Base-by-base conservation (phyloP, 2,113 vertebrate genomes). In the Geococcyx californianus region DNA sequence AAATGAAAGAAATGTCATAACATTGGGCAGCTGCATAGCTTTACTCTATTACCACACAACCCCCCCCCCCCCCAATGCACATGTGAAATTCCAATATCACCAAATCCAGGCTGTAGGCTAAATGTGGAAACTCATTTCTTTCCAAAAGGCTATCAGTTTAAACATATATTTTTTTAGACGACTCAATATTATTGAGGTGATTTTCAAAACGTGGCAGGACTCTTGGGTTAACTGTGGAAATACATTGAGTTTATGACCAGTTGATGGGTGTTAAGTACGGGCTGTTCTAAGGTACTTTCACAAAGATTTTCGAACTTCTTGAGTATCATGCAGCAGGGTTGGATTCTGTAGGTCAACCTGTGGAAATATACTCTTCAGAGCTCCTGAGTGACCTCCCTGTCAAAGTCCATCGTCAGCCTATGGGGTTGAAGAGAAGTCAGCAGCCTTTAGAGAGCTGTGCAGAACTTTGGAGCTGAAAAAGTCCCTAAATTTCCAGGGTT, bases 211-310 rank as follows among this genome's bases (percentile, higher is more conserved):
- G 18, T 19, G 13, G 66, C 13, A 78, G 31, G 9, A 55, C 25
- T 69, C 34, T 33, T 34, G 9, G 3, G 4, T 38, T 62, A 58
- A 34, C 20, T 68, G 52, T 24, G 34, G 21, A 38, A 29, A 42
- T 36, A 18, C 6, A 21, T 23, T 0, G 0, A 4, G 5, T 77
- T 85, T n/a, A 42, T 55, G 51, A n/a, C 4, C 1, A 1, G 4
- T n/a, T 51, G 33, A 24, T 60, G 14, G 5, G 3, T 69, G 5
- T 68, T 54, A 26, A 38, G 14, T 40, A 23, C 10, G 47, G 6
- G 9, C 34, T 82, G 8, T 44, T 60, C 34, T 51, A 11, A 2
- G 4, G 5, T 29, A 45, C 10, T n/a, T 78, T 13, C 72, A 64
- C 9, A 55, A 68, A 64, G 40, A 8, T 8, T 76, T 63, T 49